Percentiles rank a stretch among this genome's conserved stretches.
Evolutionary conservation across 2,113 vertebrate species (phyloP).

Genomic region (Pygoscelis adeliae): DNA sequence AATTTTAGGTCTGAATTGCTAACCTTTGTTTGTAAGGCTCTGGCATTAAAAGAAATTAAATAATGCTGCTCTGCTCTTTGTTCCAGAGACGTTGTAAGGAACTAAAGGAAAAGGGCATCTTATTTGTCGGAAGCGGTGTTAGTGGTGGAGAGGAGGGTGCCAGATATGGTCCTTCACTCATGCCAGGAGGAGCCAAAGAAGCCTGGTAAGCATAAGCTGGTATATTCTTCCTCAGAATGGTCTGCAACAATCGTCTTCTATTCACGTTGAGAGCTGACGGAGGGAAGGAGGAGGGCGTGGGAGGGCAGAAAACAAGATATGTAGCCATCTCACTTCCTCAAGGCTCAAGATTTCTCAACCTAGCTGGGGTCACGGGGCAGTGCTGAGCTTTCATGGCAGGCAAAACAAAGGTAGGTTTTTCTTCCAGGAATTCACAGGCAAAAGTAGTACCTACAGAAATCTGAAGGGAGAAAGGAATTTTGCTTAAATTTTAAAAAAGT

Average conservation of each 20-base stretch:
- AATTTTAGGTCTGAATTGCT: not conserved
- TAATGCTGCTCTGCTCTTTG: conserved; percentile 28
- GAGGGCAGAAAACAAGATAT: not conserved
- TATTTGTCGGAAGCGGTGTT: conserved; percentile 96
- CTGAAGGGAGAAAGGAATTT: not conserved
- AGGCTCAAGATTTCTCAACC: not conserved
- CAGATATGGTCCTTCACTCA: conserved; percentile 92
- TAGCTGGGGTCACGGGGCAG: not conserved
- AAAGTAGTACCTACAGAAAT: not conserved
- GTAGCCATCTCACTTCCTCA: conserved; percentile 37
- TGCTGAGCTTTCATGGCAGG: not conserved
- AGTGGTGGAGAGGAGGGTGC: conserved; percentile 97
- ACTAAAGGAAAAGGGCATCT: conserved; percentile 85
- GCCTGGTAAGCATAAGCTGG: conserved; percentile 82
- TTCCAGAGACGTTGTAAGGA: conserved; percentile 89
- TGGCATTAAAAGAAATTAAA: not conserved
- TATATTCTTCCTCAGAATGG: not conserved
- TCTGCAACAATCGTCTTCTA: not conserved
- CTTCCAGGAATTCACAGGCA: not conserved
- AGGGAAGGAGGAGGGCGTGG: not conserved
- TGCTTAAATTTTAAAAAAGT: not conserved
- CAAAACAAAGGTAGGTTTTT: not conserved
- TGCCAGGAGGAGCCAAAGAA: conserved; percentile 94
- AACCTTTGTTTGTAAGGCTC: not conserved
- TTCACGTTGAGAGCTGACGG: not conserved